Evolutionary conservation across 2,797 vertebrate species (phyloP).

Genomic region (Carapus acus): DNA sequence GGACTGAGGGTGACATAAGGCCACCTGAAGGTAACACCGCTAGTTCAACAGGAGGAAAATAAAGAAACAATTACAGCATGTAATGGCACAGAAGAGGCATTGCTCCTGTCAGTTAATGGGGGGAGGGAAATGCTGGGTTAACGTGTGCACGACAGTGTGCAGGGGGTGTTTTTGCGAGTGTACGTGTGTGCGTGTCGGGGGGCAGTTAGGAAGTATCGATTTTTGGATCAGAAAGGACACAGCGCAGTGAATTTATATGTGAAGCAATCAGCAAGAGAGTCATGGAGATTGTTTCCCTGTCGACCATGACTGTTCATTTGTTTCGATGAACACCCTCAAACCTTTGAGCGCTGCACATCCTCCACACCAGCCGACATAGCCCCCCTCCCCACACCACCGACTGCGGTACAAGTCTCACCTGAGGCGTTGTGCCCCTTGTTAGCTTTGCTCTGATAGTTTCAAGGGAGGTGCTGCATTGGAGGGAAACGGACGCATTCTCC

Average conservation of each 20-base stretch:
- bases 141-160: conserved; percentile 12
- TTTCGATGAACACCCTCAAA: neutral
- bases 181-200: conserved; percentile 19
- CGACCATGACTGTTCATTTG: conserved; percentile 34
- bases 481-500: conserved; percentile 8
- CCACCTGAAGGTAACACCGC: conserved; percentile 21
- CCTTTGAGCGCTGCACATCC: neutral
- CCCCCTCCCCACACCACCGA: conserved; percentile 5
- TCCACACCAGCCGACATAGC: neutral
- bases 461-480: neutral
- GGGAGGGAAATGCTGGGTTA: neutral
- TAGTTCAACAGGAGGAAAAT: conserved; percentile 40
- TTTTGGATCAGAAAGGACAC: conserved; percentile 45
- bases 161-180: neutral
- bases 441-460: conserved; percentile 16
- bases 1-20: conserved; percentile 36
- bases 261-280: conserved; percentile 53
- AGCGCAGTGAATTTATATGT: conserved; percentile 43
- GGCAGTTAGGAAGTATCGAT: conserved; percentile 62
- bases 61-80: conserved; percentile 66
- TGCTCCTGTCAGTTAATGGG: conserved; percentile 53
- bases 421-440: conserved; percentile 8
- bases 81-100: conserved; percentile 59
- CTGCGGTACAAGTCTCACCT: conserved; percentile 3
- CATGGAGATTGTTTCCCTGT: conserved; percentile 45